phyloP scores from a whole-genome alignment of 2,888 invertebrate genomes.

The Caenorhabditis sp. region DNA sequence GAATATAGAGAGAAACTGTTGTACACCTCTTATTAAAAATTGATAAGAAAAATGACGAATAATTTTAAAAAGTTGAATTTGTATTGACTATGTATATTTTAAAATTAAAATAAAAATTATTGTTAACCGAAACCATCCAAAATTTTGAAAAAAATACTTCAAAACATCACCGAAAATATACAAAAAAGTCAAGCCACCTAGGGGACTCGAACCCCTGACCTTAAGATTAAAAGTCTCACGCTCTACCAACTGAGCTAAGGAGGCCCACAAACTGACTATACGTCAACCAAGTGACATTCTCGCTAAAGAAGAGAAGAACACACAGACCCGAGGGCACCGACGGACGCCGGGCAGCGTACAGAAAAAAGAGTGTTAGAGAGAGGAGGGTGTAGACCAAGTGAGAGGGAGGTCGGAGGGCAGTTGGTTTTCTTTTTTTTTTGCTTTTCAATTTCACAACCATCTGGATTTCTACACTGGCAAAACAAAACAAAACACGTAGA shows the following conservation, averaged over 20 bases:
- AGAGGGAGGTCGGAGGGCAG: background rate
- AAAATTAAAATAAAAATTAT: no score
- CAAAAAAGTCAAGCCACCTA: constrained; percentile 68
- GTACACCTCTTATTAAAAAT: no score
- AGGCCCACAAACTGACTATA: constrained; percentile 45
- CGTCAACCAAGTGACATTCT: background rate
- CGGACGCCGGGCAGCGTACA: background rate
- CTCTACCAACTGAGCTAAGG: constrained; percentile 79
- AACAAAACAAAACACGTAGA: constrained; percentile 12
- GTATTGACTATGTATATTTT: no score
- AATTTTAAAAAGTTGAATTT: no score
- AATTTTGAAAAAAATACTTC: background rate
- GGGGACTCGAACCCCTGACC: constrained; percentile 74
- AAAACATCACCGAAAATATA: no score
- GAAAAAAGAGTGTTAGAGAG: background rate
- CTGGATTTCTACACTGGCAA: background rate
- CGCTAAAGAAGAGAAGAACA: no score
- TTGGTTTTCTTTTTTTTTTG: background rate
- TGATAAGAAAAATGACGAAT: no score
- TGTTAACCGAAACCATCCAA: no score
- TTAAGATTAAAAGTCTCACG: constrained; percentile 77
- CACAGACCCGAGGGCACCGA: no score
- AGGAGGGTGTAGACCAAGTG: background rate
- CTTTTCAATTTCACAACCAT: background rate
- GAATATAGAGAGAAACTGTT: no score